A percentile compares a stretch with the other conserved stretches of the same genome.
phyloP scores from a whole-genome alignment of 2,113 vertebrate species.

The Brachypodius melanocephalos region DNA sequence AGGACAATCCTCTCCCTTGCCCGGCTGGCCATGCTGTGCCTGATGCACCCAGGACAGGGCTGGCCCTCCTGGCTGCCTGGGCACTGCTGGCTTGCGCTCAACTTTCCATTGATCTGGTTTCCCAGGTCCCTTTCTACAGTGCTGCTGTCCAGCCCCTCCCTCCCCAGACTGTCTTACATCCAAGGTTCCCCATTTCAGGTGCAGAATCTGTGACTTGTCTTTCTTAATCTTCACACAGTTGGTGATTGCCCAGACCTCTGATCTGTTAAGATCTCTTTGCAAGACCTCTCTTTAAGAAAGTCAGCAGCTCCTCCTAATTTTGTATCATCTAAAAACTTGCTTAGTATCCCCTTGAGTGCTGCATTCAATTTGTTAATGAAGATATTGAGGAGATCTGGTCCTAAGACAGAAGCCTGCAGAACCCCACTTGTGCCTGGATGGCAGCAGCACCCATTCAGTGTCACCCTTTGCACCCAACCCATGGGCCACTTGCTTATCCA shows the following conservation, averaged over 20 bases:
- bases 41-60: rapidly evolving
- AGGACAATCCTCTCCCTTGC: background rate
- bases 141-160: background rate
- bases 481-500: background rate
- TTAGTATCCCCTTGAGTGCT: background rate
- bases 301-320: background rate
- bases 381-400: background rate
- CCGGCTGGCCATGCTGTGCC: rapidly evolving
- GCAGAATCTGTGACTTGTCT: background rate
- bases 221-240: background rate
- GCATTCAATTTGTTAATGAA: background rate
- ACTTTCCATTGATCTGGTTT: rapidly evolving
- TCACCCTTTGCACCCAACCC: rapidly evolving
- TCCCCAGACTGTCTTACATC: too few species aligned
- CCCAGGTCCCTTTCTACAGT: background rate
- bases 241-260: rapidly evolving
- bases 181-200: background rate
- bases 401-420: too few species aligned
- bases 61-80: background rate
- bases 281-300: background rate
- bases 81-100: rapidly evolving
- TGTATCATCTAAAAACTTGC: background rate
- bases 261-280: background rate
- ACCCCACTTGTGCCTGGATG: too few species aligned
- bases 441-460: background rate